phyloP scores from a whole-genome alignment of 1,140 invertebrate species.

The Calliphora vicina region DNA sequence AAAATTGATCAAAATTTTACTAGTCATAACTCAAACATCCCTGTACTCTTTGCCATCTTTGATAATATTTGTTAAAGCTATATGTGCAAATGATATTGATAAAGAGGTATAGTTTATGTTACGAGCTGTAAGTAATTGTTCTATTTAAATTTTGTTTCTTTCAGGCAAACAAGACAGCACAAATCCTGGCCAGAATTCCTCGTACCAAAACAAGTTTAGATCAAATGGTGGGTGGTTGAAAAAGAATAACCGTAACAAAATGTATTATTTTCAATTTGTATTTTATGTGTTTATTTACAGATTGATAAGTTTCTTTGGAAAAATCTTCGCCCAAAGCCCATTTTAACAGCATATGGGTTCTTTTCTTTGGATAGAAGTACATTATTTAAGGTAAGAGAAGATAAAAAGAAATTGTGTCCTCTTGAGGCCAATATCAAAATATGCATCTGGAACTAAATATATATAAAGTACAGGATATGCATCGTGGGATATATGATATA shows the following conservation, averaged over 20 bases:
- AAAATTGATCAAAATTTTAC: neutral
- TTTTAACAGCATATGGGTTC: conserved; percentile 58
- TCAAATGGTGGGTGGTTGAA: conserved; percentile 52
- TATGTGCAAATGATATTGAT: conserved; percentile 2
- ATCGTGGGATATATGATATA: too few species aligned
- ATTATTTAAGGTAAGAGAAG: conserved; percentile 52
- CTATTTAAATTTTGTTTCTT: conserved; percentile 39
- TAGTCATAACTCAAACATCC: neutral
- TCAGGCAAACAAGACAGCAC: conserved; percentile 57
- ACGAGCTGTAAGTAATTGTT: too few species aligned
- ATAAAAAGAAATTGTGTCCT: too few species aligned
- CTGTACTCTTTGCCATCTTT: neutral
- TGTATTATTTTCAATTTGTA: neutral
- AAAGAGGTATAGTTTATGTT: neutral
- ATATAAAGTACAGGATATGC: too few species aligned
- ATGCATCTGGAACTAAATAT: too few species aligned
- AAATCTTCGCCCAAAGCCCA: conserved; percentile 53
- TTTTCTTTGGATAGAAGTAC: conserved; percentile 56
- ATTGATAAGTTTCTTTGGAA: conserved; percentile 59
- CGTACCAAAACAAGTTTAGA: conserved; percentile 51
- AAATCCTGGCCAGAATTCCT: conserved; percentile 54
- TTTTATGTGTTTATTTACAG: conserved; percentile 39
- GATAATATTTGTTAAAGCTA: conserved; percentile 21
- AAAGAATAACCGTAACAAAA: too few species aligned
- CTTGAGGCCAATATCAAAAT: too few species aligned